phyloP scores from a whole-genome alignment of 2,113 vertebrate species.

The Dasypus novemcinctus region DNA sequence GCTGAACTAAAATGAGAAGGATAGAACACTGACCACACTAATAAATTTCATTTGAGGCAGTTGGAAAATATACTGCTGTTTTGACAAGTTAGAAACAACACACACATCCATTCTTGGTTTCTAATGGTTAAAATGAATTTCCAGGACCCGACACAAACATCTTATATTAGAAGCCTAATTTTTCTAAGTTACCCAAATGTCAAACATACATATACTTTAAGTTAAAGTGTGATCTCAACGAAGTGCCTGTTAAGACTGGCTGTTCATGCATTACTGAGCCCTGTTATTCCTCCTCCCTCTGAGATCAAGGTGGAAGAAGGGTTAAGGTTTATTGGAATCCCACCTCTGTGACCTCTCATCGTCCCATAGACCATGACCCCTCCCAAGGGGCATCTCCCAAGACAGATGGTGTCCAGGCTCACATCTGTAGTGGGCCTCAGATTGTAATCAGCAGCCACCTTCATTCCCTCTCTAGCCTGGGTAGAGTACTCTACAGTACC shows the following conservation, averaged over 20 bases:
- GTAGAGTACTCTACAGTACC: neutral
- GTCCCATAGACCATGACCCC: neutral
- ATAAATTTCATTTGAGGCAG: constrained; percentile 68
- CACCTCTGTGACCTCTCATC: neutral
- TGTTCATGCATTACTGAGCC: neutral
- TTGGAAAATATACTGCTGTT: constrained; percentile 65
- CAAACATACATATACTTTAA: constrained; percentile 7
- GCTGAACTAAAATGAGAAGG: constrained; percentile 64
- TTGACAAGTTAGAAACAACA: constrained; percentile 72
- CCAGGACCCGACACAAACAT: constrained; percentile 68
- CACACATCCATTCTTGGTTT: constrained; percentile 55
- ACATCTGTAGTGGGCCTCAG: neutral
- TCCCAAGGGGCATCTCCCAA: neutral
- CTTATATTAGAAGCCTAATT: constrained; percentile 48
- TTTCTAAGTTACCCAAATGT: constrained; percentile 68
- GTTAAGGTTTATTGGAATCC: neutral
- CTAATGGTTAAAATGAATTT: constrained; percentile 59
- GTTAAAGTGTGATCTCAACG: neutral
- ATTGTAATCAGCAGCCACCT: neutral
- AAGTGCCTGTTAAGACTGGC: neutral
- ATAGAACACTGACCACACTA: constrained; percentile 72
- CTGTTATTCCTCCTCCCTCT: neutral
- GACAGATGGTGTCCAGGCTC: neutral
- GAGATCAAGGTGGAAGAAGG: neutral
- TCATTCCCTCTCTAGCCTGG: neutral